Evolutionary conservation across 2,888 invertebrate genomes (phyloP).

Genomic region (Eupithecia inturbata): DNA sequence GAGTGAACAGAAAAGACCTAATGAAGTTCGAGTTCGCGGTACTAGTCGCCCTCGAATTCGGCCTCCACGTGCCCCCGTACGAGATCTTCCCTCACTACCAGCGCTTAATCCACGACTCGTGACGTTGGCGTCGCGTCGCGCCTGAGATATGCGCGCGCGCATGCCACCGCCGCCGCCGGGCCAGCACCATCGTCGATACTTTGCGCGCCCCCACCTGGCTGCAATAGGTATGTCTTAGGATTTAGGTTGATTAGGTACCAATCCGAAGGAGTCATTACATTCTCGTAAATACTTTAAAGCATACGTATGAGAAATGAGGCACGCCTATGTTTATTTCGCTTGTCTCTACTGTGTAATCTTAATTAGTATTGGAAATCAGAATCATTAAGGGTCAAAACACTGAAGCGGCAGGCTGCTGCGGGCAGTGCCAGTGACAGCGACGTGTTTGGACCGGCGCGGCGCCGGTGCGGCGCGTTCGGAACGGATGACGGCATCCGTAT

Average conservation of each 20-base stretch:
- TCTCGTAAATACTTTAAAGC: background rate
- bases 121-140: slow-evolving; percentile 81
- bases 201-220: slow-evolving; percentile 63
- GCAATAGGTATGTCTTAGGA: slow-evolving; percentile 8
- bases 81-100: slow-evolving; percentile 98
- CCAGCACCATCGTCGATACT: slow-evolving; percentile 68
- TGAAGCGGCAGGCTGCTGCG: background rate
- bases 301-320: background rate
- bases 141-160: slow-evolving; percentile 57
- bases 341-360: background rate
- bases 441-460: too few relatives aligned
- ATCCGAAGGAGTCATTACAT: background rate
- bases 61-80: slow-evolving; percentile 94
- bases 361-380: background rate
- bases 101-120: slow-evolving; percentile 95
- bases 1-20: slow-evolving; percentile 95
- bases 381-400: background rate
- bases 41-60: slow-evolving; percentile 96
- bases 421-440: background rate
- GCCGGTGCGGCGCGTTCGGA: too few relatives aligned
- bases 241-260: background rate
- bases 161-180: slow-evolving; percentile 60
- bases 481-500: too few relatives aligned
- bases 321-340: background rate
- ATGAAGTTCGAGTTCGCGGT: slow-evolving; percentile 97